Percentiles rank a stretch among this genome's conserved stretches.
These are phyloP conservation scores for Melanaphis sacchari DNA, from an alignment of 1,140 invertebrate species.

Conservation along the genomic window DNA sequence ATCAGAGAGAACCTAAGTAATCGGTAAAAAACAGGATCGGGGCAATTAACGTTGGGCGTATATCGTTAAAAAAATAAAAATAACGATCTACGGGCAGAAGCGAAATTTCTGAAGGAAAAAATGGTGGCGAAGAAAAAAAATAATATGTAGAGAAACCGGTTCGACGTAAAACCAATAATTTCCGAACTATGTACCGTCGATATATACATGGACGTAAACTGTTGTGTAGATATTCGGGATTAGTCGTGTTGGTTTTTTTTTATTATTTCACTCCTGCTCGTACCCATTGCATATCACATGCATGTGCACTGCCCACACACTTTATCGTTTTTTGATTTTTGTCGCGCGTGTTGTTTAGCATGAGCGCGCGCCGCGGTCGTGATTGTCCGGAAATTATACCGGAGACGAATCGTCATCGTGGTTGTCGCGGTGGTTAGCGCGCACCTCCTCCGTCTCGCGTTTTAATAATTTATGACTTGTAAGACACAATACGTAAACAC, in stretches of 20 bases:
- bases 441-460: neutral
- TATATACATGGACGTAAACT: conserved; percentile 39
- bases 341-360: conserved; percentile 16
- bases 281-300: neutral
- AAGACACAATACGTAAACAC: too few relatives aligned
- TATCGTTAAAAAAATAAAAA: conserved; percentile 53
- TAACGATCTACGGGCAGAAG: conserved; percentile 51
- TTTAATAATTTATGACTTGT: neutral
- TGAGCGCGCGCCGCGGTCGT: neutral
- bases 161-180: conserved; percentile 56
- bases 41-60: conserved; percentile 56
- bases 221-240: conserved; percentile 49
- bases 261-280: neutral
- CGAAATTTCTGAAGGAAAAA: conserved; percentile 53
- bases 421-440: neutral
- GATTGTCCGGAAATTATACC: neutral
- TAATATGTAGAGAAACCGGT: conserved; percentile 35
- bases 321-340: conserved; percentile 30
- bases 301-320: neutral
- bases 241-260: conserved; percentile 38
- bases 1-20: conserved; percentile 50
- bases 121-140: conserved; percentile 51
- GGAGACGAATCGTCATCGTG: neutral
- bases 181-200: conserved; percentile 51
- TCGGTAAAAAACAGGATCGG: conserved; percentile 50